These are phyloP conservation scores for Pseudopleuronectes americanus DNA, from an alignment of 2,797 vertebrate genomes.

Conservation along the genomic window DNA sequence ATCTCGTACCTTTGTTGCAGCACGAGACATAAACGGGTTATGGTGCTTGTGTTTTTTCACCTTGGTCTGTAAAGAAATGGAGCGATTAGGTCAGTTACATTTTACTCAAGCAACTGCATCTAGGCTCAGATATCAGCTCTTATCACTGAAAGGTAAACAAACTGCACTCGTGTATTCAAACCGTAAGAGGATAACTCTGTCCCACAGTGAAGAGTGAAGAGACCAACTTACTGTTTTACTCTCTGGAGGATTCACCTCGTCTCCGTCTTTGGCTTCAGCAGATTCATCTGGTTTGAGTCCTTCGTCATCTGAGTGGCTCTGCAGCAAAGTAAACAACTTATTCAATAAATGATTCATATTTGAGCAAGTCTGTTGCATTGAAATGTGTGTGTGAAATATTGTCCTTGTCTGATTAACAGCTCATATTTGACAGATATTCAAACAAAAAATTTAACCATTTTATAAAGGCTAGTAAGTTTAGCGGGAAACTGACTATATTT, in stretches of 20 bases:
- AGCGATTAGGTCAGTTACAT: not conserved
- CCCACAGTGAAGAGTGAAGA: not conserved
- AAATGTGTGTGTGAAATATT: not conserved
- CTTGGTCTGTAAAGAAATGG: conserved; percentile 47
- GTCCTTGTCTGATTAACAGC: too few species aligned
- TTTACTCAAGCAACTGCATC: too few species aligned
- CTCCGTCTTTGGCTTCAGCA: conserved; percentile 10
- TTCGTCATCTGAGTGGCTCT: conserved; percentile 52
- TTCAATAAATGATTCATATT: not conserved
- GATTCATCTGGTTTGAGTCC: conserved; percentile 27
- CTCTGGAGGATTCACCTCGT: conserved; percentile 14
- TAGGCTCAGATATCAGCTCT: too few species aligned
- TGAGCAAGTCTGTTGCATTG: not conserved
- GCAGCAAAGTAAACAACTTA: conserved; percentile 16
- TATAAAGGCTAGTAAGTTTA: too few species aligned
- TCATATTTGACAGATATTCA: too few species aligned
- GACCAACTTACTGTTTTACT: conserved; percentile 47
- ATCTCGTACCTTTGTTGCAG: conserved; percentile 49
- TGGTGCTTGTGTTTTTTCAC: conserved; percentile 65
- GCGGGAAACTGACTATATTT: too few species aligned
- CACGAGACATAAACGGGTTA: conserved; percentile 70
- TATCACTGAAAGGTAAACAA: too few species aligned
- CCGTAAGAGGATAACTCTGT: too few species aligned
- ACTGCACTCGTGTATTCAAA: too few species aligned
- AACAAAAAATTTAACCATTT: too few species aligned